Base-by-base conservation (phyloP, 2,888 invertebrate species). In the Apomyelois bistriatella region DNA sequence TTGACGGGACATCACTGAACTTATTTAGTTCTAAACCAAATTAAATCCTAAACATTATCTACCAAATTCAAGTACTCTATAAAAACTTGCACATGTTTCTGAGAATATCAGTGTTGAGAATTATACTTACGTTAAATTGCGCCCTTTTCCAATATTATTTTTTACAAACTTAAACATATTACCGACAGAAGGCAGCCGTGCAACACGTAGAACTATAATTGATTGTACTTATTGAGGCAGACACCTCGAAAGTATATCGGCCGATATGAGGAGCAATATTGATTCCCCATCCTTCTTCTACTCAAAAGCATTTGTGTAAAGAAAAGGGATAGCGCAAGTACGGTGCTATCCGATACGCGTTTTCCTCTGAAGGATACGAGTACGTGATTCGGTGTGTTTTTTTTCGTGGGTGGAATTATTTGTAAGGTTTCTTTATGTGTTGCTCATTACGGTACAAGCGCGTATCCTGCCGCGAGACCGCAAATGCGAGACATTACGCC, bases 351-450 rank as follows among this genome's bases (percentile, higher is more conserved):
- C 76, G 89, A 90, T 90, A 88, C 82, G 81, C 79, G 74, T 89
- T 90, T 90, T 90, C 89, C 89, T 90, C 77, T 75, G 79, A 85
- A 88, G 87, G 83, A 86, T 87, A 81, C 77, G 66, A 74, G 85
- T 85, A 88, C 88, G 89, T 90, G 89, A 89, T 88, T 89, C 87
- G 78, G 84, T 83, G 72, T 76, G 81, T 82, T 88, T 90, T 88
- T n/a, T 88, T 89, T 86, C 82, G 82, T 86, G 78, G 86, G 82
- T 86, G 73, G 85, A 86, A 86, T 89, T 88, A 88, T 89, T 90
- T 89, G 89, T 89, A 88, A 77, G 89, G 89, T 82, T 90, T 90
- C 89, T 77, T 86, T 87, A 87, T 87, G 83, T 85, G 88, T 84
- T 82, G 88, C 88, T 89, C 89, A 90, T 90, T 90, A 90, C 81